Evolutionary conservation across 2,113 vertebrate species (phyloP).

Genomic region (Lota lota): DNA sequence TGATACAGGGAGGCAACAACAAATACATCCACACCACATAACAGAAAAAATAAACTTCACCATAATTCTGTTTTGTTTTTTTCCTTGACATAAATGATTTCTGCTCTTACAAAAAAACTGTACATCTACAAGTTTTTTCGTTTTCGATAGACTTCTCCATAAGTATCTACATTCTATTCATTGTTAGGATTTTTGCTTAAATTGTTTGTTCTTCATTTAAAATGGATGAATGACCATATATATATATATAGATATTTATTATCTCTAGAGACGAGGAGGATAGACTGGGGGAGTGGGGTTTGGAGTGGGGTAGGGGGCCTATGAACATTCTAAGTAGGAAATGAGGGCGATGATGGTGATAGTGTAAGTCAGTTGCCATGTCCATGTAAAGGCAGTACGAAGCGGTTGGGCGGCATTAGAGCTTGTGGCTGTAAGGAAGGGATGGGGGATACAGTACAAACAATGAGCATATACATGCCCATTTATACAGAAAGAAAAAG

Average conservation of each 20-base stretch:
- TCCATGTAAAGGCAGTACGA: slow-evolving; percentile 99
- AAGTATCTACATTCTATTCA: slow-evolving; percentile 83
- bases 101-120: slow-evolving; percentile 77
- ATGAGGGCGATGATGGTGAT: slow-evolving; percentile 95
- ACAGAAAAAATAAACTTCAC: slow-evolving; percentile 98
- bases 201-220: slow-evolving; percentile 80
- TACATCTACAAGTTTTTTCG: slow-evolving; percentile 74
- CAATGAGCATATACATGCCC: slow-evolving; percentile 99
- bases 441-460: slow-evolving; percentile 98
- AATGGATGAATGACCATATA: slow-evolving; percentile 89
- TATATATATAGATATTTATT: slow-evolving; percentile 68
- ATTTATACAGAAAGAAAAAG: slow-evolving; percentile 80
- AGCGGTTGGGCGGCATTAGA: slow-evolving; percentile 99
- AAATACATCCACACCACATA: slow-evolving; percentile 99
- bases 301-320: slow-evolving; percentile 79
- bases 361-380: slow-evolving; percentile 99
- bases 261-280: slow-evolving; percentile 83
- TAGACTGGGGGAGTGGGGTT: slow-evolving; percentile 62
- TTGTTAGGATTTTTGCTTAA: slow-evolving; percentile 77
- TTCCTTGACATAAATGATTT: slow-evolving; percentile 76
- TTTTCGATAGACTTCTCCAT: slow-evolving; percentile 70
- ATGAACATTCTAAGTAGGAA: slow-evolving; percentile 96
- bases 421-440: slow-evolving; percentile 99
- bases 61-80: slow-evolving; percentile 80
- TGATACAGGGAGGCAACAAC: slow-evolving; percentile 97